These are phyloP conservation scores for Bhutanitis thaidina DNA, from an alignment of 2,888 invertebrate species.

Conservation along the genomic window DNA sequence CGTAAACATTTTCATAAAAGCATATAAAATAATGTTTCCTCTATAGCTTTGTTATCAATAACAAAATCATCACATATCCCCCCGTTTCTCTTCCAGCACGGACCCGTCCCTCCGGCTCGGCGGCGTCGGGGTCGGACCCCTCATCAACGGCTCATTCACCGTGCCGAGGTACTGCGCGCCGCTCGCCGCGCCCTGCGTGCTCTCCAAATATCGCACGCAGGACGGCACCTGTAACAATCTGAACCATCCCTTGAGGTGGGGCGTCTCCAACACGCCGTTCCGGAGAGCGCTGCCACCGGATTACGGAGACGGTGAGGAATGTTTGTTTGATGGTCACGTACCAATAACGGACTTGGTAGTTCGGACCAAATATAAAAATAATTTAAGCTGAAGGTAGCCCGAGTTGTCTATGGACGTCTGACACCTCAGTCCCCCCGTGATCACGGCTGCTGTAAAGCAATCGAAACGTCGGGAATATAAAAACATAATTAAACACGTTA, in stretches of 20 bases:
- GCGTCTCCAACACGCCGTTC: slow-evolving; percentile 87
- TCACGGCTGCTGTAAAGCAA: too few species aligned
- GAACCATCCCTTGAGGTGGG: slow-evolving; percentile 81
- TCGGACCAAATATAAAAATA: too few species aligned
- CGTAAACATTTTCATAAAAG: too few species aligned
- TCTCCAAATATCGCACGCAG: slow-evolving; percentile 81
- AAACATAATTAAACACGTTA: too few species aligned
- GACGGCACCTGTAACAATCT: slow-evolving; percentile 90
- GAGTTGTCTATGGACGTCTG: too few species aligned
- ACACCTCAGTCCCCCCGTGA: too few species aligned
- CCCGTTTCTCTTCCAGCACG: slow-evolving; percentile 36
- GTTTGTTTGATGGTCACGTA: neutral
- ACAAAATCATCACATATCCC: too few species aligned
- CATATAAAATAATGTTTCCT: too few species aligned
- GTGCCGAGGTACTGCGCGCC: slow-evolving; percentile 51
- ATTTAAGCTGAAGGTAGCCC: too few species aligned
- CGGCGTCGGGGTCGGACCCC: slow-evolving; percentile 54
- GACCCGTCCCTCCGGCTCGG: slow-evolving; percentile 37
- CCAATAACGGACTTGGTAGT: too few species aligned
- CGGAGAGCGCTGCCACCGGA: slow-evolving; percentile 85
- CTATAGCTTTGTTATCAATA: too few species aligned
- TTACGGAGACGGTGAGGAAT: slow-evolving; percentile 85
- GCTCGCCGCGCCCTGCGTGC: slow-evolving; percentile 51
- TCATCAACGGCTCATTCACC: slow-evolving; percentile 47
- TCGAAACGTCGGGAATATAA: too few species aligned